Percentiles rank a stretch among this genome's conserved stretches.
Conservation (phyloP, 2,888 invertebrate species). For the Acrobasis consociella region DNA sequence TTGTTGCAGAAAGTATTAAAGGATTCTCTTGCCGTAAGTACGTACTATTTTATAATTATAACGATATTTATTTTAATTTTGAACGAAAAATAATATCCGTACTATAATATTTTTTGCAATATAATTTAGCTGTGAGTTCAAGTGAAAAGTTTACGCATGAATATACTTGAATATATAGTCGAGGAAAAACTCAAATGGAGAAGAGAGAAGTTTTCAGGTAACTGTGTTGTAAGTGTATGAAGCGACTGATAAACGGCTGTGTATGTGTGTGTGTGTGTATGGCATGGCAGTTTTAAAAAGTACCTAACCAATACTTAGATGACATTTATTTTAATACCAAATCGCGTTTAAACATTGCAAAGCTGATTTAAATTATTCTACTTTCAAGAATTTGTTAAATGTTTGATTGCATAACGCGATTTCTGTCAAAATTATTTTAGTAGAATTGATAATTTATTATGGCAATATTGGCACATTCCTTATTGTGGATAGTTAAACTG, state of each 20-base stretch:
- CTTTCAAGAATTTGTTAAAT: not conserved
- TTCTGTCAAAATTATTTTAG: not conserved
- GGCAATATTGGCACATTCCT: conserved; percentile 29
- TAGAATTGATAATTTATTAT: conserved; percentile 6
- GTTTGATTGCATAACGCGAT: not conserved
- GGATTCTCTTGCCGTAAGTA: not conserved
- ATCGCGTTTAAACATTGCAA: not conserved
- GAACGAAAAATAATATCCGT: not conserved
- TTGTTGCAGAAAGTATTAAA: conserved; percentile 10
- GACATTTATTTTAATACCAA: not conserved
- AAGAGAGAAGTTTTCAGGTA: not conserved
- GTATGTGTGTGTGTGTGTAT: conserved; percentile 35
- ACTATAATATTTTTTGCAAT: not conserved
- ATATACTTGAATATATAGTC: not conserved
- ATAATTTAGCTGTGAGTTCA: conserved; percentile 1
- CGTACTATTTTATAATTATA: not conserved
- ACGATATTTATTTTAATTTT: not conserved
- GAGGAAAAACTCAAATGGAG: not conserved
- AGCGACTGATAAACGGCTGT: conserved; percentile 44
- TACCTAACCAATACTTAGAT: not conserved
- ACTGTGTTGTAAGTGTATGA: conserved; percentile 8
- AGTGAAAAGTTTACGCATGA: conserved; percentile 13
- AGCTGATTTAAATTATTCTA: not conserved
- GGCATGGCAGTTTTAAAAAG: conserved; percentile 1
- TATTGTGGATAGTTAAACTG: conserved; percentile 8